Conservation (phyloP, 2,888 invertebrate genomes). For the Drosophila histrio region DNA sequence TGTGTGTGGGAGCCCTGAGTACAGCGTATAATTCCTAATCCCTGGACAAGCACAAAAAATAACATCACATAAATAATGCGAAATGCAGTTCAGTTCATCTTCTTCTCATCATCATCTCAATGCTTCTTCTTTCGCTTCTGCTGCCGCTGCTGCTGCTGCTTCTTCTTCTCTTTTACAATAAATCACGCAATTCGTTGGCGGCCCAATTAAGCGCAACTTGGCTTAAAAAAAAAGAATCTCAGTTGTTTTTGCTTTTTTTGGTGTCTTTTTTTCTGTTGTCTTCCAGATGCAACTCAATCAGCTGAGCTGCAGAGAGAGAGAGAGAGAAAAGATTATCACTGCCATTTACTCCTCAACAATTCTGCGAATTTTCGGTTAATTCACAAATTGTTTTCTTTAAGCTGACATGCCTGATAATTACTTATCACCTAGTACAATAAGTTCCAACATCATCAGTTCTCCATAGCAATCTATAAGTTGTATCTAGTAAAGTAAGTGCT, state of each 20-base stretch:
- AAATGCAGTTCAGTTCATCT: conserved; percentile 34
- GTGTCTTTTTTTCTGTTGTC: not conserved
- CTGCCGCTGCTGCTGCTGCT: conserved; percentile 29
- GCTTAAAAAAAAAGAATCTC: conserved; percentile 9
- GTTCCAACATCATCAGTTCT: no score
- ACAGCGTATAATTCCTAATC: conserved; percentile 77
- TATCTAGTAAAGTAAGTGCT: no score
- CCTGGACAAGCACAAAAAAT: conserved; percentile 67
- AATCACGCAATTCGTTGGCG: conserved; percentile 65
- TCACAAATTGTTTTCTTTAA: not conserved
- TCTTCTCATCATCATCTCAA: conserved; percentile 22
- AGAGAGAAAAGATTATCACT: conserved; percentile 5
- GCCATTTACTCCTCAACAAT: not conserved
- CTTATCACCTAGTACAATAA: no score
- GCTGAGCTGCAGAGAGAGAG: conserved; percentile 10
- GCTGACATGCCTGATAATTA: not conserved
- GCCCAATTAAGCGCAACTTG: conserved; percentile 69
- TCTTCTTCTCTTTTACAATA: conserved; percentile 62
- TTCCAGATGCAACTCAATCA: conserved; percentile 48
- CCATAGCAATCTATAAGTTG: no score
- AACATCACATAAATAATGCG: conserved; percentile 74
- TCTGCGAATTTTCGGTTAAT: not conserved
- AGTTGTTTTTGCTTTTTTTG: conserved; percentile 11
- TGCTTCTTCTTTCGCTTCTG: conserved; percentile 32
- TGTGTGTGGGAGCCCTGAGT: conserved; percentile 42